Base-by-base conservation (phyloP, 1,140 invertebrate species). In the Sesamia nonagrioides region DNA sequence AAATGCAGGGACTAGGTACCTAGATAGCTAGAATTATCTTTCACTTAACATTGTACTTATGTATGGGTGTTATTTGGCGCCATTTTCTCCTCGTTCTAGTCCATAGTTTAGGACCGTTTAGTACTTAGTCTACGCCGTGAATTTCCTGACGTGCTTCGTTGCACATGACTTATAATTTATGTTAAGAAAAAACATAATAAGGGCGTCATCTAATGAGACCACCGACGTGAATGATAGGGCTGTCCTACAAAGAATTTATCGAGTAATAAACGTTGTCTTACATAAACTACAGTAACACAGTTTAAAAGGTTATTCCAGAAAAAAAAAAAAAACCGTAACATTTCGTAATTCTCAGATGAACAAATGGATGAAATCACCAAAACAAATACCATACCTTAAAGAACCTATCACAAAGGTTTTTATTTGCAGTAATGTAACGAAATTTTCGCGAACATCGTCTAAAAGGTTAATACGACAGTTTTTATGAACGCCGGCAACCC, bases 161-260 rank as follows among this genome's bases (percentile, higher is more conserved):
- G 75, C 78, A 75, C 79, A 76, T 80, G 76, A 80, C 50, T 82
- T 82, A 80, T 86, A 86, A 86, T 84, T 86, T 85, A 83, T 84
- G 58, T 66, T 54, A 42, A 77, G 48, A 83, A 78, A 79, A 85
- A 85, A 84, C 58, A 76, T 63, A 86, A 84, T 80, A 85, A 79
- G 81, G 79, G 84, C 81, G 84, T 87, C 72, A 78, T 82, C 80
- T 86, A 86, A 88, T 88, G 83, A 88, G 86, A 88, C 86, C 86
- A 88, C 84, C 86, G 58, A 84, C 60, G 74, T 73, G 18, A 73
- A 76, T n/a, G 56, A 61, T 82, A 82, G 80, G 80, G 80, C 21
- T 78, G 80, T 4, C 52, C 60, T 15, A 52, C 27, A 11, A 13
- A 56, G 18, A 56, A 4, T 37, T 37, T 17, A 13, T 37, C 1